A percentile compares a stretch with the other conserved stretches of the same genome.
phyloP scores from a whole-genome alignment of 2,888 invertebrate species.

The Sepiola atlantica region DNA sequence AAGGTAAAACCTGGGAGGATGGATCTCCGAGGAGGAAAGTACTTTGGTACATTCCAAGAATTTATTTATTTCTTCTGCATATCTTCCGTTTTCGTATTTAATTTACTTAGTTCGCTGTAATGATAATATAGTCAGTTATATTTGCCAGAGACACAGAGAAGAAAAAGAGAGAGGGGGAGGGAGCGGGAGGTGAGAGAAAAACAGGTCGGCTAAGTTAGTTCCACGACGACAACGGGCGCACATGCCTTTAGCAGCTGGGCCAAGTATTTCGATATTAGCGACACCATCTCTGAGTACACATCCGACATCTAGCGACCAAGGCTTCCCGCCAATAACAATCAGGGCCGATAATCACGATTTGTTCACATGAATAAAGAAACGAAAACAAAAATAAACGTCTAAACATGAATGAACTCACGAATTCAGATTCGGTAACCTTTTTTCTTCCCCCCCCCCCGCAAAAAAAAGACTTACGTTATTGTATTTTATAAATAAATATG shows the following conservation, averaged over 20 bases:
- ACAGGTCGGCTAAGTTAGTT: background rate
- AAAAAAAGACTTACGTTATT: background rate
- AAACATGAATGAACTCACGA: conserved; percentile 3
- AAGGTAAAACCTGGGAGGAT: too few species aligned
- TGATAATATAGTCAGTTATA: background rate
- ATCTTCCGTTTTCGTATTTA: background rate
- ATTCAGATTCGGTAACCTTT: background rate
- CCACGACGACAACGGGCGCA: background rate
- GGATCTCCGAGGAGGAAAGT: too few species aligned
- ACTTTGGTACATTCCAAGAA: too few species aligned
- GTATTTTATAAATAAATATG: background rate
- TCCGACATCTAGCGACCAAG: conserved; percentile 32
- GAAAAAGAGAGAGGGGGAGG: background rate
- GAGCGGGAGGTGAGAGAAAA: background rate
- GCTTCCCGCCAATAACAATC: background rate
- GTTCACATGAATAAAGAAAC: background rate
- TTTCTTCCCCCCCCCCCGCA: too few species aligned
- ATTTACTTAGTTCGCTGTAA: background rate
- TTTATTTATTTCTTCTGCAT: background rate
- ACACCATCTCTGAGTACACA: conserved; percentile 12
- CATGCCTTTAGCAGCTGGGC: conserved; percentile 14
- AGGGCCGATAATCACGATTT: background rate
- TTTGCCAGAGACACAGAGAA: background rate
- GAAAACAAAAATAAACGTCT: background rate
- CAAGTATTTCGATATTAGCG: background rate